These are phyloP conservation scores for Lasioglossum morio DNA, from an alignment of 2,888 invertebrate species.

Conservation along the genomic window DNA sequence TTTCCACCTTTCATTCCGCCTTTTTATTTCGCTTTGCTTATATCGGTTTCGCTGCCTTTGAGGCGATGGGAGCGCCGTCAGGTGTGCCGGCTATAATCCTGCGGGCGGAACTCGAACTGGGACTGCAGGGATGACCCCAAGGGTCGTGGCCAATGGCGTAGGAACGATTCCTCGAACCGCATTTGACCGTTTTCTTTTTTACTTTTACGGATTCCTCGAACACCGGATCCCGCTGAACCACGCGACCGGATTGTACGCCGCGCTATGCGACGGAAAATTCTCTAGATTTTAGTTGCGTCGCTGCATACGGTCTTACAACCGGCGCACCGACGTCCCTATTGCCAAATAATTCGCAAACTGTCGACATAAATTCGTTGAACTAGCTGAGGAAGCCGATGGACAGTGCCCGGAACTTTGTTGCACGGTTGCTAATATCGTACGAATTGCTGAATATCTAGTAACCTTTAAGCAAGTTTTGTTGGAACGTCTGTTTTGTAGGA, in stretches of 20 bases:
- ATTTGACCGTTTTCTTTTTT: conserved; percentile 51
- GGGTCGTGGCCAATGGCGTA: conserved; percentile 65
- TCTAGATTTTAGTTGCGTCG: conserved; percentile 45
- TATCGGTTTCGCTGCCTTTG: conserved; percentile 53
- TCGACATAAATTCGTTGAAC: conserved; percentile 27
- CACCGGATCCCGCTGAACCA: conserved; percentile 42
- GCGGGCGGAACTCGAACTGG: conserved; percentile 71
- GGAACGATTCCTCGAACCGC: conserved; percentile 60
- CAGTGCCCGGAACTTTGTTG: background rate
- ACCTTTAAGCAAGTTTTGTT: background rate
- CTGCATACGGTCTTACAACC: conserved; percentile 18
- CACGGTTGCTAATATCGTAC: background rate
- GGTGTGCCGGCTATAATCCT: conserved; percentile 81
- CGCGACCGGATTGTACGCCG: conserved; percentile 32
- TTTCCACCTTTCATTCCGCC: conserved; percentile 31
- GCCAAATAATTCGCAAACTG: conserved; percentile 37
- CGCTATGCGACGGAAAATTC: conserved; percentile 42
- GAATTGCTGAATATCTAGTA: background rate
- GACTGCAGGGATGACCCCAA: conserved; percentile 53
- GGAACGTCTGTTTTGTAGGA: background rate
- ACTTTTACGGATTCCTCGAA: conserved; percentile 38
- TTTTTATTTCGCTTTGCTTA: conserved; percentile 61
- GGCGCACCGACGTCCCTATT: conserved; percentile 19
- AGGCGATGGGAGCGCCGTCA: conserved; percentile 76
- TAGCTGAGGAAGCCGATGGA: background rate